Conservation (phyloP, 92 coral and sea anemone species). For the Isaurus tuberculatus region DNA sequence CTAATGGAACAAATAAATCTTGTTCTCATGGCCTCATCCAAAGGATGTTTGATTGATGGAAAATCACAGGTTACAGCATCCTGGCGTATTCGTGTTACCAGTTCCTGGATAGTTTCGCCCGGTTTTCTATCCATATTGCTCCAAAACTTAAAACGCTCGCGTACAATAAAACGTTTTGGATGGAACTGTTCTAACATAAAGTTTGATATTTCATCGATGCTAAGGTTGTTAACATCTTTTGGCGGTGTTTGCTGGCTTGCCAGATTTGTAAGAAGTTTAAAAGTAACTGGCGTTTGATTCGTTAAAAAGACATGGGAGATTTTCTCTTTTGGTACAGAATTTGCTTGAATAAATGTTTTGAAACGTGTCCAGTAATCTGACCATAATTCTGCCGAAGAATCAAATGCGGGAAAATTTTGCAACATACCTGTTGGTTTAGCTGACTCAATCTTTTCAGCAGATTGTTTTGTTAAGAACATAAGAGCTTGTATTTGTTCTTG, state of each 20-base stretch:
- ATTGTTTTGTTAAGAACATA: slow-evolving; percentile 8
- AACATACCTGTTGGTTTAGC: not conserved
- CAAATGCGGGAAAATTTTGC: slow-evolving; percentile 10
- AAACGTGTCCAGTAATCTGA: slow-evolving; percentile 21
- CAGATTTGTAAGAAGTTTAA: not conserved
- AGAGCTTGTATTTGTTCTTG: slow-evolving; percentile 27
- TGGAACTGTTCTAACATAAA: slow-evolving; percentile 1
- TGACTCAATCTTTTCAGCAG: slow-evolving; percentile 12
- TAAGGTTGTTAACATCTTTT: slow-evolving; percentile 1
- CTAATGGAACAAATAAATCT: slow-evolving; percentile 37
- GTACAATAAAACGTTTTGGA: not conserved
- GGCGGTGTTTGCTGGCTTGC: too few relatives aligned
- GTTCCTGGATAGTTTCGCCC: slow-evolving; percentile 18
- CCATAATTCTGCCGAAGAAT: slow-evolving; percentile 37
- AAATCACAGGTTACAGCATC: slow-evolving; percentile 49
- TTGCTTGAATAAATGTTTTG: slow-evolving; percentile 32
- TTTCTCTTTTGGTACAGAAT: slow-evolving; percentile 3
- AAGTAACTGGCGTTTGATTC: too few relatives aligned
- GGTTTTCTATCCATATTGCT: slow-evolving; percentile 3
- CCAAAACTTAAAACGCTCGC: slow-evolving; percentile 15
- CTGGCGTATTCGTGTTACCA: slow-evolving; percentile 49
- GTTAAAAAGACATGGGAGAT: slow-evolving; percentile 1
- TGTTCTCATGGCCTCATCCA: slow-evolving; percentile 50
- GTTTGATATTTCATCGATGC: slow-evolving; percentile 2
- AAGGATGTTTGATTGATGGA: slow-evolving; percentile 30